Percentiles rank a stretch among this genome's conserved stretches.
These are phyloP conservation scores for Polyommatus iphigenia DNA, from an alignment of 2,888 invertebrate genomes.

Conservation along the genomic window DNA sequence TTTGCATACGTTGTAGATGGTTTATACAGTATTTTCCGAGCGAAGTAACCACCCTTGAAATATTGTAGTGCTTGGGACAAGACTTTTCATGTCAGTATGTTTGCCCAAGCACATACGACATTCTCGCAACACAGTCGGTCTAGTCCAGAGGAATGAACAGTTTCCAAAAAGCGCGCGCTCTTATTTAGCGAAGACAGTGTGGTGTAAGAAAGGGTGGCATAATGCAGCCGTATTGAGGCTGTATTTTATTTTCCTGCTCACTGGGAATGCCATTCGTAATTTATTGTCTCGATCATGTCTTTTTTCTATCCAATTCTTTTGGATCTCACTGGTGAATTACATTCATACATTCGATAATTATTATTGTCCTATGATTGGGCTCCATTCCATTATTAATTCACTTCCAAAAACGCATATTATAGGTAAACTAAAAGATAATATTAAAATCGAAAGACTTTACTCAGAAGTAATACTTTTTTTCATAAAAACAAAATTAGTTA, in stretches of 20 bases:
- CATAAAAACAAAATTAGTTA: too few species aligned
- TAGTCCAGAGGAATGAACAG: background rate
- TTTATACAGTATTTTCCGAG: too few species aligned
- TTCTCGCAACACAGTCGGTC: too few species aligned
- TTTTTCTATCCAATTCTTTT: slow-evolving; percentile 32
- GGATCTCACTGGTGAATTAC: slow-evolving; percentile 14
- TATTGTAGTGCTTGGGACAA: too few species aligned
- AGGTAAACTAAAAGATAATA: background rate
- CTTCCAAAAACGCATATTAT: background rate
- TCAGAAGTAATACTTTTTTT: too few species aligned
- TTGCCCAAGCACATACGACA: too few species aligned
- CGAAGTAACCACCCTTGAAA: too few species aligned
- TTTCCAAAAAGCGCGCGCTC: slow-evolving; percentile 25
- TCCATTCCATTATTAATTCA: too few species aligned
- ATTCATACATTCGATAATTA: background rate
- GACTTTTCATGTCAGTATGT: too few species aligned
- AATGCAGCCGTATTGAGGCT: slow-evolving; percentile 33
- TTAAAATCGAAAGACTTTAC: background rate
- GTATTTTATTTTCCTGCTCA: slow-evolving; percentile 70
- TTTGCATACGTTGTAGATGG: too few species aligned
- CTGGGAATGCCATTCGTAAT: slow-evolving; percentile 61
- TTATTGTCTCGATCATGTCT: slow-evolving; percentile 49
- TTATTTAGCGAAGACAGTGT: slow-evolving; percentile 28
- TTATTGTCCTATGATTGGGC: background rate
- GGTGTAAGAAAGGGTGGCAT: slow-evolving; percentile 32